phyloP scores from a whole-genome alignment of 1,140 invertebrate species.

The Aleiodes sp. region DNA sequence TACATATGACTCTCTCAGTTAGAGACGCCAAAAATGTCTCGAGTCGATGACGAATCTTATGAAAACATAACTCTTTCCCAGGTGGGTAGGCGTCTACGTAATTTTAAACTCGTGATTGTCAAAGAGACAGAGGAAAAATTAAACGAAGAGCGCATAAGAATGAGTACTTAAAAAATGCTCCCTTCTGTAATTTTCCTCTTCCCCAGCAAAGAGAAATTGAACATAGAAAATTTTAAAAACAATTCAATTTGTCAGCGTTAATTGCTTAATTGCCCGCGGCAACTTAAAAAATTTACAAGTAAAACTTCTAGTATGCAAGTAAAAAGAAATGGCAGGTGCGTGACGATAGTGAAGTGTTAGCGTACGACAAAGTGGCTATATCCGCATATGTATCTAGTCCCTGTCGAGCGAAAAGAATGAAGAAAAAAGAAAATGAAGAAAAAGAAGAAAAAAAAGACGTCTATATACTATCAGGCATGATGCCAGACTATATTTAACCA shows the following conservation, averaged over 20 bases:
- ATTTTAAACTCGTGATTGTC: not conserved
- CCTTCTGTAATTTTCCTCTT: too few relatives aligned
- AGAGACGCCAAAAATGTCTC: constrained; percentile 23
- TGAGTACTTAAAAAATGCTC: not conserved
- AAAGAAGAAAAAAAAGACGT: constrained; percentile 43
- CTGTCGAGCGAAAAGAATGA: too few relatives aligned
- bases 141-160: not conserved
- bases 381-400: constrained; percentile 34
- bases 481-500: constrained; percentile 60
- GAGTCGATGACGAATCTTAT: constrained; percentile 28
- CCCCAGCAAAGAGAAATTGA: too few relatives aligned
- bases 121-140: not conserved
- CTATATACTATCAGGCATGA: constrained; percentile 47
- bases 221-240: not conserved
- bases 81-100: not conserved
- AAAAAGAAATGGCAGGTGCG: constrained; percentile 22
- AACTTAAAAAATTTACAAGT: not conserved
- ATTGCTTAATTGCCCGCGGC: too few relatives aligned
- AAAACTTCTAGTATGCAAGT: not conserved
- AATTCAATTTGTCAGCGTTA: not conserved
- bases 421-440: constrained; percentile 54
- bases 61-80: not conserved
- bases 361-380: constrained; percentile 22
- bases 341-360: constrained; percentile 17
- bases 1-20: not conserved